phyloP scores from a whole-genome alignment of 2,888 invertebrate species.

The Drosophila eohydei region DNA sequence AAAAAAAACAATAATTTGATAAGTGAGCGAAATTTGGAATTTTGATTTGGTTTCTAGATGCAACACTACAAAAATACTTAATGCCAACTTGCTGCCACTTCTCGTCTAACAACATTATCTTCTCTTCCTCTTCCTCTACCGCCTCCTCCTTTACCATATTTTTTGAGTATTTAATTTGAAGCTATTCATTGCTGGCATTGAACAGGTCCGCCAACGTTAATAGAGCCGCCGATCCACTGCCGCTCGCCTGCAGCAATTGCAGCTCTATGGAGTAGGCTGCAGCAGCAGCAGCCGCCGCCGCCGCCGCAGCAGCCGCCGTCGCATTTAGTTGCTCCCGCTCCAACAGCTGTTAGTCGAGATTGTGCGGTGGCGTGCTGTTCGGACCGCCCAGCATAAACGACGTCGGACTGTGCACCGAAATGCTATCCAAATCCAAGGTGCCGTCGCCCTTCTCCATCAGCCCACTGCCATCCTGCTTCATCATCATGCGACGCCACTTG shows the following conservation, averaged over 20 bases:
- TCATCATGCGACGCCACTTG: slow-evolving; percentile 97
- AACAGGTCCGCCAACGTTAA: slow-evolving; percentile 61
- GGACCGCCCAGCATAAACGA: slow-evolving; percentile 84
- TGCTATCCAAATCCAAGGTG: slow-evolving; percentile 84
- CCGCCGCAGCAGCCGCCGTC: slow-evolving; percentile 3
- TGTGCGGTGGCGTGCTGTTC: slow-evolving; percentile 83
- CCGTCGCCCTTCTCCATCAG: slow-evolving; percentile 85
- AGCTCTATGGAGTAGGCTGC: slow-evolving; percentile 59
- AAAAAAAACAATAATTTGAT: neutral
- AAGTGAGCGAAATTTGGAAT: slow-evolving; percentile 10
- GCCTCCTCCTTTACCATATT: neutral
- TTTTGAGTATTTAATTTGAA: slow-evolving; percentile 50
- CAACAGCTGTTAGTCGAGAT: slow-evolving; percentile 80
- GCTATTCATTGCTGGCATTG: slow-evolving; percentile 55
- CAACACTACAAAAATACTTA: slow-evolving; percentile 70
- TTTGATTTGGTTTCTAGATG: slow-evolving; percentile 32
- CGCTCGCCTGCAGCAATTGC: slow-evolving; percentile 51
- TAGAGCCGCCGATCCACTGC: slow-evolving; percentile 50
- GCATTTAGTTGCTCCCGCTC: slow-evolving; percentile 30
- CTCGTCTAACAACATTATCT: slow-evolving; percentile 55
- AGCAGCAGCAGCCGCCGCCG: slow-evolving; percentile 48
- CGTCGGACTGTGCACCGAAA: slow-evolving; percentile 84
- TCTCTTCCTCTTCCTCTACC: neutral
- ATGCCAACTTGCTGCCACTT: slow-evolving; percentile 29
- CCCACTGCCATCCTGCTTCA: slow-evolving; percentile 90